Base-by-base conservation (phyloP, 2,113 vertebrate genomes). In the Daboia siamensis region DNA sequence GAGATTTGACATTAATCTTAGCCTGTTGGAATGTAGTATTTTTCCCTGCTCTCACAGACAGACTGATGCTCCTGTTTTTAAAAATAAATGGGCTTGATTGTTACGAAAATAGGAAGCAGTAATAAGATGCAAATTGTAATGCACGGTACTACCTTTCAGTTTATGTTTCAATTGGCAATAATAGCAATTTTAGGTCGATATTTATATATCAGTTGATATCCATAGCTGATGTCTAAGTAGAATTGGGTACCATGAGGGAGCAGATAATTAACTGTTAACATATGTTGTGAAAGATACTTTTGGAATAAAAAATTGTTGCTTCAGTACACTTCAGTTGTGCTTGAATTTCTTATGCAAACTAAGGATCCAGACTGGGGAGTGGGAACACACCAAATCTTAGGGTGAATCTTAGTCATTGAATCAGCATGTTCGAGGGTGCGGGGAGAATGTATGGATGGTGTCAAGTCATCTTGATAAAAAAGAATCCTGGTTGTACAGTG, bases 331-430 rank as follows among this genome's bases (percentile, higher is more conserved):
- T 64, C 24, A 29, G 13, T 89, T 89, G 24, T 89, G 21, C 21
- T 59, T 46, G 44, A 59, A 48, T 89, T 48, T 55, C 87, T 26
- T 48, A 29, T 7, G 3, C 6, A 20, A 26, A 44, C 15, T 46
- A 33, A 85, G 23, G 85, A 86, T 61, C 26, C 88, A 89, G 26
- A 3, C n/a, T 33, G 89, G 26, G 4, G 33, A 20, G 56, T 91
- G 94, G 26, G 46, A 90, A 90, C 20, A n/a, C 91, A 10, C 92
- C 21, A 90, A 46, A 90, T 2, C 69, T 86, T n/a, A 52, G 57
- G 9, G 3, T 54, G 74, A 85, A 29, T 10, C 13, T 51, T 7
- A 55, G 64, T 55, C 51, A 84, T 2, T 55, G 46, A 74, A 90
- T 3, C 90, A 48, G 87, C 94, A 93, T 91, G 46, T 59, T 91